Evolutionary conservation across 2,888 invertebrate genomes (phyloP), one percentile per base, ranked within the genome.

Genomic region (Noctua fimbriata): DNA sequence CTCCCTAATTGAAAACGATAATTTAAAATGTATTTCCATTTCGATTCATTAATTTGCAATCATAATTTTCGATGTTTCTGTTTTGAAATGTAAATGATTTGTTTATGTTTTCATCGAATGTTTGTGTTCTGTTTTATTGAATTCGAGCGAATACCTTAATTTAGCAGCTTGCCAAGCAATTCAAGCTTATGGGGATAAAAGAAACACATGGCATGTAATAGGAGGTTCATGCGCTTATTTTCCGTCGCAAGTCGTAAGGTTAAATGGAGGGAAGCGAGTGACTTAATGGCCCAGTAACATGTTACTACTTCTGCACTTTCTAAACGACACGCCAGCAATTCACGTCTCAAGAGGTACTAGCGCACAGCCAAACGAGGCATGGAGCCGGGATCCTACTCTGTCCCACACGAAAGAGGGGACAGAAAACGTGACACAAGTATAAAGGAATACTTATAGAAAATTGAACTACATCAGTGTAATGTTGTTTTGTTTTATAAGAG

Each of bases 1-100:
- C 73, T 76, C 78, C 76, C 76, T 78, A 88, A 89, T 88, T 87
- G 87, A 88, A 88, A 90, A 86, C 82, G 81, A 86, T 87, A 79
- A 83, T 88, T 89, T 86, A 78, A 87, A 87, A 85, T 79, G 76
- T 85, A 83, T 89, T 89, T 86, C 73, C 79, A 86, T 84, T 84
- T 82, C 78, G 81, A 78, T 82, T 83, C 81, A 85, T 87, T 76
- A 87, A 83, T 88, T 74, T 47, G 65, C 81, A 84, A 73, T 81
- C 69, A 86, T 83, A 74, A 76, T 81, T 80, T 70, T 76, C 41
- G 41, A 78, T 72, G 65, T 75, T 76, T 73, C 66, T 69, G 55
- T 81, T 65, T 60, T 60, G 58, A 74, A 81, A 81, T 77, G 66
- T 69, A 55, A 65, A 81, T 49, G 63, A 70, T 73, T 70, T 63